Evolutionary conservation across 2,797 vertebrate genomes (phyloP).

Genomic region (Chloroceryle inda): DNA sequence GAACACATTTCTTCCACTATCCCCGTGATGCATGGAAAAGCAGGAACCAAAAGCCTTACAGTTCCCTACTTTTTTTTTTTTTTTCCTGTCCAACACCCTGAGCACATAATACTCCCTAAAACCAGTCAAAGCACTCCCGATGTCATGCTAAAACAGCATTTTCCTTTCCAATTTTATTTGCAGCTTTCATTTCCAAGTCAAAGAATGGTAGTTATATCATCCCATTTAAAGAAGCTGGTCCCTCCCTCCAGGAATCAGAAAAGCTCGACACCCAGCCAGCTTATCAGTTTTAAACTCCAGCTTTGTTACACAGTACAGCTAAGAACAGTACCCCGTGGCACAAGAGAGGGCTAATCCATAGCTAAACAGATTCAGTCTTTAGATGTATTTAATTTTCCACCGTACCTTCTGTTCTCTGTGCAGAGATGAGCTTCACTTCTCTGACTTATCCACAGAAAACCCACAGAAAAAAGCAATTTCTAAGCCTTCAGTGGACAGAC

Average conservation of each 20-base stretch:
- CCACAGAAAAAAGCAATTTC: background rate
- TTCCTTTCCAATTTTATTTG: slow-evolving; percentile 13
- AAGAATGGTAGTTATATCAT: background rate
- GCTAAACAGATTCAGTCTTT: background rate
- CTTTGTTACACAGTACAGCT: background rate
- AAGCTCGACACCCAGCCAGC: background rate
- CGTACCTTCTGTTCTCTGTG: background rate
- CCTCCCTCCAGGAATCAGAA: background rate
- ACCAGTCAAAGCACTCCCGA: background rate
- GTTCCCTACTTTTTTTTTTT: background rate
- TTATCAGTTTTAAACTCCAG: background rate
- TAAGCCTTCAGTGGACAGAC: background rate
- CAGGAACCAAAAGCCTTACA: background rate
- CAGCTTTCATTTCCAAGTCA: background rate
- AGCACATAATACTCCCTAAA: background rate
- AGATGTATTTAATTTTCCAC: background rate
- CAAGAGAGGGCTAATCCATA: background rate
- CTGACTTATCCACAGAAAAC: background rate
- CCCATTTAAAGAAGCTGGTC: background rate
- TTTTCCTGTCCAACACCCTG: background rate
- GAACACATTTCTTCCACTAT: background rate
- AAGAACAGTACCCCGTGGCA: background rate
- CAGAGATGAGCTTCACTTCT: background rate
- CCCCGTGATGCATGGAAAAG: background rate
- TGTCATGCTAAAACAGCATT: background rate